Evolutionary conservation across 2,888 invertebrate genomes (phyloP).

Genomic region (Ectemnius cavifrons): DNA sequence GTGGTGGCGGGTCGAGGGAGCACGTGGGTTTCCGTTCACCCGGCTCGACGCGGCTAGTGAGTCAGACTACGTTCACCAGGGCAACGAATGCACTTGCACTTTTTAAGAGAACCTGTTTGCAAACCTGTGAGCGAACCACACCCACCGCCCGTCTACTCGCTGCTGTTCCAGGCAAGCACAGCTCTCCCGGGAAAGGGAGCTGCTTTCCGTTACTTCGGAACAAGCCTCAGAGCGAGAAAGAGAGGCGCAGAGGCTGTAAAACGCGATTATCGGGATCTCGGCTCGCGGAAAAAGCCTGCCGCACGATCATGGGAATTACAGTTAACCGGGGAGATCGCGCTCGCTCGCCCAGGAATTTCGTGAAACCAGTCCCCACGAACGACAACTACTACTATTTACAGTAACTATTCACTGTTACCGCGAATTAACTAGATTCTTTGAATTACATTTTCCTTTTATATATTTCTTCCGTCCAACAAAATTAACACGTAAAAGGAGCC

Average conservation of each 20-base stretch:
- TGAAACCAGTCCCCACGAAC: too few species aligned
- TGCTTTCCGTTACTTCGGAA: conserved; percentile 52
- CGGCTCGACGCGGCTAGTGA: conserved; percentile 21
- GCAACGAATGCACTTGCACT: conserved; percentile 73
- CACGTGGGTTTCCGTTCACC: conserved; percentile 59
- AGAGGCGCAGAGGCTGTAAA: conserved; percentile 15
- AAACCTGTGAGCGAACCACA: conserved; percentile 49
- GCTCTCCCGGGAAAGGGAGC: conserved; percentile 48
- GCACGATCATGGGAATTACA: conserved; percentile 1
- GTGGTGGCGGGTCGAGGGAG: conserved; percentile 16
- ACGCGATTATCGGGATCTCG: conserved; percentile 23
- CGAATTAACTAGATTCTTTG: too few species aligned
- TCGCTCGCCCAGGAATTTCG: background rate
- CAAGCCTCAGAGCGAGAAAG: background rate
- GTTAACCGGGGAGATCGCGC: conserved; percentile 1
- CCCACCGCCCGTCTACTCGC: conserved; percentile 33
- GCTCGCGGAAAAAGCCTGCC: background rate
- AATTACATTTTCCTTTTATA: too few species aligned
- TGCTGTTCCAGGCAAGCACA: conserved; percentile 19
- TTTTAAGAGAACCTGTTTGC: conserved; percentile 69
- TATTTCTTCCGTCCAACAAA: too few species aligned
- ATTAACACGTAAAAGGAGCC: too few species aligned
- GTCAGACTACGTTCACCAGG: conserved; percentile 64
- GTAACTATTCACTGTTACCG: too few species aligned
- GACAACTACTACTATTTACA: too few species aligned